A percentile compares a stretch with the other conserved stretches of the same genome.
phyloP scores from a whole-genome alignment of 1,140 invertebrate genomes.

The Ganaspis sp. region DNA sequence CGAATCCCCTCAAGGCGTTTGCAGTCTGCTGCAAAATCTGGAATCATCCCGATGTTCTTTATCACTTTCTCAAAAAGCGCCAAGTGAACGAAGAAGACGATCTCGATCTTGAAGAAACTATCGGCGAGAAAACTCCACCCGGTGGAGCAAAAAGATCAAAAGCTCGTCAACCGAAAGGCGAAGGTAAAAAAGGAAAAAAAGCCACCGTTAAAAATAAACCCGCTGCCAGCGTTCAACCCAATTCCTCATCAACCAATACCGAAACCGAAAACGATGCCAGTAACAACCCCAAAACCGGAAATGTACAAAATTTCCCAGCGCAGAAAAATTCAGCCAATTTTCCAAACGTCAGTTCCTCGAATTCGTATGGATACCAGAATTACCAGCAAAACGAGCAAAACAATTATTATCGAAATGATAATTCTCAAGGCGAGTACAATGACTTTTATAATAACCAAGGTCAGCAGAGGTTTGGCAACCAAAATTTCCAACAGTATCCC shows the following conservation, averaged over 20 bases:
- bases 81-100: constrained; percentile 89
- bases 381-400: constrained; percentile 65
- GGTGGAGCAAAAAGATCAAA: constrained; percentile 68
- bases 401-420: constrained; percentile 67
- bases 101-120: constrained; percentile 89
- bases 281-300: constrained; percentile 53
- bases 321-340: constrained; percentile 51
- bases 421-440: constrained; percentile 60
- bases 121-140: constrained; percentile 67
- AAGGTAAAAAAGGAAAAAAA: constrained; percentile 72
- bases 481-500: constrained; percentile 64
- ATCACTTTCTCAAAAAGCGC: constrained; percentile 91
- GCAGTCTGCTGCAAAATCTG: constrained; percentile 99
- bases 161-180: constrained; percentile 69
- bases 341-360: constrained; percentile 28
- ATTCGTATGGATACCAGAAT: constrained; percentile 62
- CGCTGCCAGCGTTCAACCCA: constrained; percentile 82
- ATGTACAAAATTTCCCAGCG: constrained; percentile 51
- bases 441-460: constrained; percentile 71
- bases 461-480: constrained; percentile 66
- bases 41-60: constrained; percentile 99
- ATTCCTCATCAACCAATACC: constrained; percentile 67
- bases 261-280: constrained; percentile 49
- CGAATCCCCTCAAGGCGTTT: constrained; percentile 98
- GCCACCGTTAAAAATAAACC: constrained; percentile 77